phyloP scores from a whole-genome alignment of 2,888 invertebrate species.

The Xestia ashworthii region DNA sequence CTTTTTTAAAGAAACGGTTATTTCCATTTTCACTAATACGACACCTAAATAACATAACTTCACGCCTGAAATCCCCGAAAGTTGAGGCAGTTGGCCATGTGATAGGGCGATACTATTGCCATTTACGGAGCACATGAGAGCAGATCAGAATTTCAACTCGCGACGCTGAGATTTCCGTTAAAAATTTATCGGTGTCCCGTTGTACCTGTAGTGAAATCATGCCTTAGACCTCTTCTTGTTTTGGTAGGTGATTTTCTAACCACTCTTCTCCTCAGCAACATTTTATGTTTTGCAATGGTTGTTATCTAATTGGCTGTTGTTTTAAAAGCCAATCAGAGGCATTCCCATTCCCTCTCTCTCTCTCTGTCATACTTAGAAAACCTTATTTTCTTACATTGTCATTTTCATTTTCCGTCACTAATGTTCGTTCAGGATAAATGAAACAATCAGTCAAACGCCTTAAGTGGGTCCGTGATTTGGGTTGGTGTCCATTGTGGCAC shows the following conservation, averaged over 20 bases:
- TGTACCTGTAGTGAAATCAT: neutral
- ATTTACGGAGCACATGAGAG: too few species aligned
- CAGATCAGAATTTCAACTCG: neutral
- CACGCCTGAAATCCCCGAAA: neutral
- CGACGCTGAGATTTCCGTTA: neutral
- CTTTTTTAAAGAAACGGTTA: neutral
- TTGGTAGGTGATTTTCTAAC: neutral
- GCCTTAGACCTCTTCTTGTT: neutral
- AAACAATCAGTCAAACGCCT: constrained; percentile 66
- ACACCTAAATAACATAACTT: neutral
- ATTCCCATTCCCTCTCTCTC: neutral
- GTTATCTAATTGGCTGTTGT: neutral
- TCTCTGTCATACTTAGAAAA: constrained; percentile 1
- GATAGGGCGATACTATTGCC: too few species aligned
- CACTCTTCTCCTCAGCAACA: neutral
- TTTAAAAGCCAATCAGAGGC: neutral
- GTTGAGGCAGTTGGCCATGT: too few species aligned
- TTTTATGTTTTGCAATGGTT: neutral
- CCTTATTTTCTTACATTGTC: neutral
- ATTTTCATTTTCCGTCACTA: constrained; percentile 37
- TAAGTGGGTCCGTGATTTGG: constrained; percentile 63
- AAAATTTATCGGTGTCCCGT: neutral
- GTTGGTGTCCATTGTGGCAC: constrained; percentile 54
- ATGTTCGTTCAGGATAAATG: constrained; percentile 54
- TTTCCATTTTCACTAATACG: neutral